Percentiles rank a stretch among this genome's conserved stretches.
phyloP scores from a whole-genome alignment of 2,888 invertebrate genomes.

The Cryptus armator region DNA sequence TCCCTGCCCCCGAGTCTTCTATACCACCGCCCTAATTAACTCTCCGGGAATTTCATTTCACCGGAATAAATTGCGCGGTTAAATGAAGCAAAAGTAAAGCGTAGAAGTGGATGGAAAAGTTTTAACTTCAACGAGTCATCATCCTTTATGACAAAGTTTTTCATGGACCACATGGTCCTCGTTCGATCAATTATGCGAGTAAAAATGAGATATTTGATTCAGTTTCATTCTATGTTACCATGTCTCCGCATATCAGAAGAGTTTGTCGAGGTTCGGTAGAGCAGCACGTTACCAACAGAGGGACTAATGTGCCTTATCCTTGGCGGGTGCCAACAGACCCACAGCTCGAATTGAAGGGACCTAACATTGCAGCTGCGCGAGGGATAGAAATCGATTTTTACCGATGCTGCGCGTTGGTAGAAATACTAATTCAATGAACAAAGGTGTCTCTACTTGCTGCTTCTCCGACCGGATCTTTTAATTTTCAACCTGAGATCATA shows the following conservation, averaged over 20 bases:
- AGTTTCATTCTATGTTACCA: background rate
- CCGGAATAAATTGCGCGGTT: constrained; percentile 54
- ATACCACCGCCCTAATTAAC: constrained; percentile 50
- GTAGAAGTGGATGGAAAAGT: constrained; percentile 50
- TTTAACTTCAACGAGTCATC: constrained; percentile 26
- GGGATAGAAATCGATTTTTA: background rate
- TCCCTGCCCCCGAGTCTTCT: constrained; percentile 20
- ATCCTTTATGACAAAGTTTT: constrained; percentile 12
- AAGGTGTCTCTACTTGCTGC: constrained; percentile 32
- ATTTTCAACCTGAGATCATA: background rate
- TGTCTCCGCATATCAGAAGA: background rate
- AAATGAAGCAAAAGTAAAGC: background rate
- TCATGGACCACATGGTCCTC: background rate
- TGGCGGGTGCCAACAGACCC: background rate
- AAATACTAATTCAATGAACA: background rate
- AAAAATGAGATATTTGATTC: constrained; percentile 6
- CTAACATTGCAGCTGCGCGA: background rate
- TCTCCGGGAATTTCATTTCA: constrained; percentile 48
- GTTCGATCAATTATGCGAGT: constrained; percentile 43
- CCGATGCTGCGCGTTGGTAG: constrained; percentile 1
- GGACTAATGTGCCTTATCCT: background rate
- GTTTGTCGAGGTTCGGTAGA: constrained; percentile 11
- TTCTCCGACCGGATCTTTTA: background rate
- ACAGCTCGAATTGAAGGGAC: background rate
- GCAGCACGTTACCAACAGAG: constrained; percentile 7